These are phyloP conservation scores for Melozone crissalis DNA, from an alignment of 2,113 vertebrate genomes.

Conservation along the genomic window DNA sequence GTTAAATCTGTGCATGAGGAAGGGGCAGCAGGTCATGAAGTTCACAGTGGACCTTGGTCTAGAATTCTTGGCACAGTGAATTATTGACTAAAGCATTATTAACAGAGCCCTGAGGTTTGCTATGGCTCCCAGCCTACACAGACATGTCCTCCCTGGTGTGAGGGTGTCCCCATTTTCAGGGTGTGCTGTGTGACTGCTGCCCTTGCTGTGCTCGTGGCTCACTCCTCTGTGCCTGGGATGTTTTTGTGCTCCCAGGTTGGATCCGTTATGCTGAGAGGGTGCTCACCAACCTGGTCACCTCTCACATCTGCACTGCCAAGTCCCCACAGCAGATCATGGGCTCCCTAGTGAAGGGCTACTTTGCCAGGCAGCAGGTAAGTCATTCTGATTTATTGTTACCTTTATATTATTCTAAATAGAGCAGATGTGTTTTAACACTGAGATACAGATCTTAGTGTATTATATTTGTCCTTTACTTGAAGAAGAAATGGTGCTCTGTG, in stretches of 20 bases:
- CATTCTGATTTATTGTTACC: not conserved
- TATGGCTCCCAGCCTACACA: not conserved
- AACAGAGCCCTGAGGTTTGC: not conserved
- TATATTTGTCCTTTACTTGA: not conserved
- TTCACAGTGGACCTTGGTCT: not conserved
- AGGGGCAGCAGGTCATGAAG: not conserved
- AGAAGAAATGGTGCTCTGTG: not conserved
- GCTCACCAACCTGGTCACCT: conserved; percentile 87
- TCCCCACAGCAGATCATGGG: conserved; percentile 98
- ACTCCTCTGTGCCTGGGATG: not conserved
- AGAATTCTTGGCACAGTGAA: not conserved
- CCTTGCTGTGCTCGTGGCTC: not conserved
- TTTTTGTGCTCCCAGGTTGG: conserved; percentile 80
- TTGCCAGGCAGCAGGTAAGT: conserved; percentile 88
- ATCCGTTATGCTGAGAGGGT: conserved; percentile 92
- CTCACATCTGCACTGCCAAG: conserved; percentile 92
- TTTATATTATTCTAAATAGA: not conserved
- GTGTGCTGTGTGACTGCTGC: not conserved
- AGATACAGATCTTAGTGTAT: not conserved
- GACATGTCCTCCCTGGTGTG: not conserved
- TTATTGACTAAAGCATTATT: not conserved
- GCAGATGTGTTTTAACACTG: not conserved
- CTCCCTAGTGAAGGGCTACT: conserved; percentile 92
- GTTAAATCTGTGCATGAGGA: not conserved
- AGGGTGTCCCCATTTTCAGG: not conserved